Conservation (phyloP, 1,140 invertebrate genomes). For the Acromyrmex heyeri region DNA sequence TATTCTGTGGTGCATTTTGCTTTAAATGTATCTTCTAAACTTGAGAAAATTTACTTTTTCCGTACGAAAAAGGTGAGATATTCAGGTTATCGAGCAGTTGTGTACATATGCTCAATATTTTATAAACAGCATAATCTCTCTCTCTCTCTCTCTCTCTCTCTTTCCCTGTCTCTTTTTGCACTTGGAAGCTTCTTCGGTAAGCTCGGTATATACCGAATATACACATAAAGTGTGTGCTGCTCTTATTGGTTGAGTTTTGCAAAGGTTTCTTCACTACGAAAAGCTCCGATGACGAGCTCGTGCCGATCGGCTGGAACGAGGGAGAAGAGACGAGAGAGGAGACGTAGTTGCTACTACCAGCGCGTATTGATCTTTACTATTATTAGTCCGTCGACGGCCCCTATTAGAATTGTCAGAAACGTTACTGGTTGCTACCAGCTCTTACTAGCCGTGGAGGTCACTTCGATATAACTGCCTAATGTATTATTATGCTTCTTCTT, state of each 20-base stretch:
- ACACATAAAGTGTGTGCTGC: slow-evolving; percentile 47
- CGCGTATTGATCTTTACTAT: slow-evolving; percentile 81
- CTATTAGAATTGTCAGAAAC: slow-evolving; percentile 77
- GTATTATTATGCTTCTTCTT: not conserved
- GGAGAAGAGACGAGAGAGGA: slow-evolving; percentile 31
- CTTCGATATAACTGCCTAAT: slow-evolving; percentile 41
- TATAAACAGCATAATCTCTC: slow-evolving; percentile 32
- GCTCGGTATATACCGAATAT: slow-evolving; percentile 19
- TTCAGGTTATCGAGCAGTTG: slow-evolving; percentile 38
- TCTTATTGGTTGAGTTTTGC: slow-evolving; percentile 49
- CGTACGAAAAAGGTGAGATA: slow-evolving; percentile 15
- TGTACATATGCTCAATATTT: slow-evolving; percentile 53
- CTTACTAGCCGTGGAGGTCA: slow-evolving; percentile 41
- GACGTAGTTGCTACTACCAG: slow-evolving; percentile 67
- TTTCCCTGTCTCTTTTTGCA: not conserved
- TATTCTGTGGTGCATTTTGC: not conserved
- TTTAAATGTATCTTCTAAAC: slow-evolving; percentile 18
- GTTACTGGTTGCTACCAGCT: slow-evolving; percentile 56
- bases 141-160: not conserved
- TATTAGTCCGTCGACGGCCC: slow-evolving; percentile 80
- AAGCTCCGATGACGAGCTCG: slow-evolving; percentile 39
- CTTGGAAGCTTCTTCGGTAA: slow-evolving; percentile 16
- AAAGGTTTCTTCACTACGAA: slow-evolving; percentile 59
- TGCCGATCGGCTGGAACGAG: slow-evolving; percentile 41
- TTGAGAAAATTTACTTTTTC: not conserved